These are phyloP conservation scores for Camponotus vicinus DNA, from an alignment of 1,140 invertebrate species.

Conservation along the genomic window DNA sequence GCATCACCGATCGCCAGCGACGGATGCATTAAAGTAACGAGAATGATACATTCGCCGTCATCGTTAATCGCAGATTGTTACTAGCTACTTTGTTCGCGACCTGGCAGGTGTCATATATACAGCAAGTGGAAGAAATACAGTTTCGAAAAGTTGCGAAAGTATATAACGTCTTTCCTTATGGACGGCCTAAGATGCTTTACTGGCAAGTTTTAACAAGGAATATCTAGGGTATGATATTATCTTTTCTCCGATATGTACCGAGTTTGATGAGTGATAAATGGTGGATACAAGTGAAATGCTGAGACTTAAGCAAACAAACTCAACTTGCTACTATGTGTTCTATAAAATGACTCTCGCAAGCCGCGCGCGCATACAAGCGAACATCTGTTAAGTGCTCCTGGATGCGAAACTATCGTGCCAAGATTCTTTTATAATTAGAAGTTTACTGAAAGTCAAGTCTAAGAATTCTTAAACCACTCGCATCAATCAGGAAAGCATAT, in stretches of 20 bases:
- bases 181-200: constrained; percentile 42
- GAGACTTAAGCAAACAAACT: constrained; percentile 20
- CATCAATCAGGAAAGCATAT: background rate
- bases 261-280: constrained; percentile 24
- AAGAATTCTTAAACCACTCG: constrained; percentile 19
- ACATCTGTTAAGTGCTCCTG: background rate
- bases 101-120: background rate
- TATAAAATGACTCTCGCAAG: background rate
- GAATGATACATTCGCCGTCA: constrained; percentile 1
- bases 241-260: background rate
- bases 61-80: background rate
- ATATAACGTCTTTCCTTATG: constrained; percentile 4
- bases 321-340: background rate
- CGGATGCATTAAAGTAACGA: constrained; percentile 17
- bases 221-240: background rate
- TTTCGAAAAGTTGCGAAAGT: constrained; percentile 19
- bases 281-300: constrained; percentile 1
- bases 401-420: constrained; percentile 34
- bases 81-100: background rate
- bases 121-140: background rate
- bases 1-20: background rate
- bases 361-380: background rate
- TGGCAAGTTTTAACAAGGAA: constrained; percentile 1
- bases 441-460: background rate
- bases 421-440: constrained; percentile 42